Base-by-base conservation (phyloP, 2,113 vertebrate genomes). In the Antennarius striatus region DNA sequence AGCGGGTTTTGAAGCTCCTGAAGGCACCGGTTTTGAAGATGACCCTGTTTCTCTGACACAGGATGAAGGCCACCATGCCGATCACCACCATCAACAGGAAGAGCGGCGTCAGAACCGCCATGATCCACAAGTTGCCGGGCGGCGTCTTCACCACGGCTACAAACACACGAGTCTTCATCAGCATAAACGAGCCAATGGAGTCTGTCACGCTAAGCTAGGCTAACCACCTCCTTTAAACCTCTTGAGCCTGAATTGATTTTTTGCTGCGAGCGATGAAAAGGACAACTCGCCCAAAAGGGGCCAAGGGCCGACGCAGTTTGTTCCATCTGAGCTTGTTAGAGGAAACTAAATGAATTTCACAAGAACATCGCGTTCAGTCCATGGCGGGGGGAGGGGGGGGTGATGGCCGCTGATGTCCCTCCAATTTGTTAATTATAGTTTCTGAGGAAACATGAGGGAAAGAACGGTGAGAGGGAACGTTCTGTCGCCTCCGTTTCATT, bases 111-210 rank as follows among this genome's bases (percentile, higher is more conserved):
- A 99, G 89, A 52, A 99, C 94, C 0, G 98, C 97, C 22, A 99
- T 95, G 90, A 98, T 95, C 98, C 98, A 99, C 79, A 99, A 84
- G 90, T 98, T 98, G 85, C 94, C 95, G 3, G 96, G 96, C 0
- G 95, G 95, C 5, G 93, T 97, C 91, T 99, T 98, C 32, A 99
- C 94, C 67, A 99, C 96, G 7, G 98, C 98, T 99, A 78, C 62
- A 62, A n/a, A 83, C 22, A 85, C 14, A 49, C 15, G 17, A 36
- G 13, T 5, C 5, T 68, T 55, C 11, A 30, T 47, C 14, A 47
- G 45, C 45, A 13, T 45, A 22, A 22, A 22, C 22, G 22, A 22
- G 22, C 22, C 1, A 22, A 22, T 22, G 22, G 22, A 22, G 22
- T 22, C 32, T 36, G 4, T 36, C 3, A 36, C 3, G 32, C 32